Evolutionary conservation across 2,797 vertebrate species (phyloP), one percentile per base, ranked within the genome.

Genomic region (Cossypha dichroa): DNA sequence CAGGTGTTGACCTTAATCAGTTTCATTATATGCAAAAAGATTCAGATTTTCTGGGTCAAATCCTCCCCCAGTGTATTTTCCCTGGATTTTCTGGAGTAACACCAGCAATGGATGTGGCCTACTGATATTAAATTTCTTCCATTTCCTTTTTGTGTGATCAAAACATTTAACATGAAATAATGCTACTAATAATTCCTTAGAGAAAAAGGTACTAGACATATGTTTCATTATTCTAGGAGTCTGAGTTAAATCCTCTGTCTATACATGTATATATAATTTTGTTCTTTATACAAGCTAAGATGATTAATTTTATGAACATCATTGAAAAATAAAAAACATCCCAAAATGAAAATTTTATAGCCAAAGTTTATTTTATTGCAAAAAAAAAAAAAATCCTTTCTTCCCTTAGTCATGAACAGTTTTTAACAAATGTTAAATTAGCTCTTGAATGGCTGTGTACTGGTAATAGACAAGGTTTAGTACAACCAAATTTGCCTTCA

Each of bases 41-140:
- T 84, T 94, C 82, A 69, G 40, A 86, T 88, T 95, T 95, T 96
- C 89, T 93, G 87, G 80, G 92, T 95, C 88, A 93, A 79, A 92
- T 89, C 75, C 68, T 91, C 43, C 89, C 70, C 56, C 73, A 29
- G 66, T 38, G 25, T 68, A 88, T 75, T 82, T 68, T 56, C 25
- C 11, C 31, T 87, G 64, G 73, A 74, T 83, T 77, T 52, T 88
- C 38, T 34, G 29, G 33, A 70, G 31, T 84, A 90, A 48, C 41
- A 79, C 1, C 20, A 86, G 49, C 46, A 84, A 70, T 34, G 17
- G 68, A 87, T 84, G 62, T 70, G 52, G 48, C 45, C 82, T 92
- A 70, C 63, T 89, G 68, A 93, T 93, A 41, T 92, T 62, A 79
- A 22, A 70, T 95, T 93, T 90, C 28, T 73, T 90, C 22, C 19